Evolutionary conservation across 2,797 vertebrate species (phyloP).

Genomic region (Alca torda): DNA sequence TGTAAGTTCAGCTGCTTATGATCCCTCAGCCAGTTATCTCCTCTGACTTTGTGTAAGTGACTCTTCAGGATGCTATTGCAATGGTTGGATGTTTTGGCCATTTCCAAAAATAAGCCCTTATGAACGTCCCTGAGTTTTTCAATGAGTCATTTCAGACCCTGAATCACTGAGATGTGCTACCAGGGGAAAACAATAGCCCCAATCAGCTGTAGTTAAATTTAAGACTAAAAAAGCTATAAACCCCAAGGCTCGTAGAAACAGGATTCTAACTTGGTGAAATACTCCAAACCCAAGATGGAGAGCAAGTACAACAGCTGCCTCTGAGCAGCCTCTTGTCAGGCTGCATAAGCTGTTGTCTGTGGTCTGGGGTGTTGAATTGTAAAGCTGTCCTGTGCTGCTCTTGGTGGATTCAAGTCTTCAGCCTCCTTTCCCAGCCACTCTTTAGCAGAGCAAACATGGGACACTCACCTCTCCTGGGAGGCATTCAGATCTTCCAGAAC

Average conservation of each 20-base stretch:
- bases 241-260: not conserved
- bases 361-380: not conserved
- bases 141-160: not conserved
- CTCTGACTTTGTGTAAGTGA: not conserved
- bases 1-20: not conserved
- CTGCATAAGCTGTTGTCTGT: not conserved
- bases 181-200: not conserved
- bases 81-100: not conserved
- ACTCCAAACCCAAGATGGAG: not conserved
- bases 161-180: slow-evolving; percentile 2
- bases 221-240: not conserved
- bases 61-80: not conserved
- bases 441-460: not conserved
- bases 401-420: not conserved
- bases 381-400: not conserved
- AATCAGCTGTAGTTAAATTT: not conserved
- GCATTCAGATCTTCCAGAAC: not conserved
- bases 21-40: not conserved
- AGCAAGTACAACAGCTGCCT: not conserved
- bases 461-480: not conserved
- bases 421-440: fast-evolving
- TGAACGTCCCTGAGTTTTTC: not conserved
- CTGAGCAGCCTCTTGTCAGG: not conserved
- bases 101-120: slow-evolving; percentile 2
- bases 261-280: not conserved